Conservation (phyloP, 2,113 vertebrate species). For the Sphyrna mokarran region DNA sequence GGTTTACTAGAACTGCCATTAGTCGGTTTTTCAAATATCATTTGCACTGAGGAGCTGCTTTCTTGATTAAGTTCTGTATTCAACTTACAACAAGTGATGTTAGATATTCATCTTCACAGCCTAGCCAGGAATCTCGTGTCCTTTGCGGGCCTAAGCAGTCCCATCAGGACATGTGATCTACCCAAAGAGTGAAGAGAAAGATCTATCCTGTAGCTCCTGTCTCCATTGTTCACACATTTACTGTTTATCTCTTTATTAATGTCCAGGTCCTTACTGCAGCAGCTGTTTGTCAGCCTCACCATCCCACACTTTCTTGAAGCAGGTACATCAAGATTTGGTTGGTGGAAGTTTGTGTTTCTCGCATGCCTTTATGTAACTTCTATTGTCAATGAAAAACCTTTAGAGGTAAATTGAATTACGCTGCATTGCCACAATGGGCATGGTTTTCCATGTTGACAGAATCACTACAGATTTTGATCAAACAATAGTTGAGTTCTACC, state of each 20-base stretch:
- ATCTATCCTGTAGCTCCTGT: too few species aligned
- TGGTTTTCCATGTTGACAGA: neutral
- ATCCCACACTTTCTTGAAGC: slow-evolving; percentile 77
- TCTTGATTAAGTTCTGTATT: neutral
- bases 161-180: neutral
- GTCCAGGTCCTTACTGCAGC: slow-evolving; percentile 86
- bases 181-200: neutral
- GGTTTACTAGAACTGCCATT: neutral
- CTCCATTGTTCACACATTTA: neutral
- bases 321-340: slow-evolving; percentile 49
- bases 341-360: neutral
- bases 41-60: neutral
- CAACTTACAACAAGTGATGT: neutral
- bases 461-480: neutral
- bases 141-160: neutral
- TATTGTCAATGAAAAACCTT: slow-evolving; percentile 15
- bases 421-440: neutral
- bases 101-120: neutral
- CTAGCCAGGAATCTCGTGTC: neutral
- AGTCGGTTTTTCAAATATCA: neutral
- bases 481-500: neutral
- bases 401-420: slow-evolving; percentile 22
- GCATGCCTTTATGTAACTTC: neutral
- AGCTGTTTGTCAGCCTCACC: slow-evolving; percentile 76
- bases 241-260: slow-evolving; percentile 36